Evolutionary conservation across 2,888 invertebrate species (phyloP).

Genomic region (Heliconius hortense): DNA sequence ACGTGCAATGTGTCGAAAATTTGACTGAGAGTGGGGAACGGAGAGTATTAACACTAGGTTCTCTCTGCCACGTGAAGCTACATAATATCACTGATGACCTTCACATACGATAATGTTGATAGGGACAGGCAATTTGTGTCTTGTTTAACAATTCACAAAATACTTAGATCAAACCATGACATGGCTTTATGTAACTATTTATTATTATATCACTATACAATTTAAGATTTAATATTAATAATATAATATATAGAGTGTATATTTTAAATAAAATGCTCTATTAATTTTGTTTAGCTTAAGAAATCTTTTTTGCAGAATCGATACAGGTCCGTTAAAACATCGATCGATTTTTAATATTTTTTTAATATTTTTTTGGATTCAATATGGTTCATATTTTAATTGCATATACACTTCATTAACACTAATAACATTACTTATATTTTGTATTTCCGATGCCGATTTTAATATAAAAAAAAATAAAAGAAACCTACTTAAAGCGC

Average conservation of each 20-base stretch:
- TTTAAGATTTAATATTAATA: conserved; percentile 22
- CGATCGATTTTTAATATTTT: not conserved
- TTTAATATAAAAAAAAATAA: not conserved
- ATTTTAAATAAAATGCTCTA: conserved; percentile 15
- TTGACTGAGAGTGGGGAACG: not conserved
- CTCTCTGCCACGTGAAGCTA: not conserved
- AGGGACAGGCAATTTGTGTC: conserved; percentile 22
- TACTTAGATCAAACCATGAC: conserved; percentile 28
- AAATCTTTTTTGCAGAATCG: not conserved
- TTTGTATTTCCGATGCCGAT: not conserved
- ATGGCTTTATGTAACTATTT: conserved; percentile 27
- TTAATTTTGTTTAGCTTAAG: not conserved
- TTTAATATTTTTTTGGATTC: not conserved
- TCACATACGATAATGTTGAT: not conserved
- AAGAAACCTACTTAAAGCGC: not conserved
- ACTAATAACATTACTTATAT: not conserved
- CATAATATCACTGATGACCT: too few species aligned
- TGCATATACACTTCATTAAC: not conserved
- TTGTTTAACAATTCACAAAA: conserved; percentile 35
- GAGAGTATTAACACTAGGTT: not conserved
- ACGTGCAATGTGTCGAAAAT: not conserved
- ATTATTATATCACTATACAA: conserved; percentile 26
- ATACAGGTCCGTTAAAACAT: conserved; percentile 1
- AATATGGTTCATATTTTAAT: not conserved
- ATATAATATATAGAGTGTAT: not conserved